A percentile compares a stretch with the other conserved stretches of the same genome.
phyloP scores from a whole-genome alignment of 2,888 invertebrate species.

The Ophraella communa region DNA sequence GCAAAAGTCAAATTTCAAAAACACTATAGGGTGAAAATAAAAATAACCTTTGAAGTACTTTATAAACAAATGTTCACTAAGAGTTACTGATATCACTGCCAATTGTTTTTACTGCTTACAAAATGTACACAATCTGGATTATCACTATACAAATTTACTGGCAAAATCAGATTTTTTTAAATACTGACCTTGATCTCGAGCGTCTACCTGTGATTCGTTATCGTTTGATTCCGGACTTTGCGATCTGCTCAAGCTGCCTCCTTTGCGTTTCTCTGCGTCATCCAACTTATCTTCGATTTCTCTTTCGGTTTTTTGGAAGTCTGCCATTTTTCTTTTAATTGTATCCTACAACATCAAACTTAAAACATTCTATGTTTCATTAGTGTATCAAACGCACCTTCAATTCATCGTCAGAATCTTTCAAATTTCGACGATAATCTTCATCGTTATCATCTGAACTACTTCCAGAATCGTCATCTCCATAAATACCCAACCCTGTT shows the following conservation, averaged over 20 bases:
- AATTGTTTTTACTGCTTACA: constrained; percentile 18
- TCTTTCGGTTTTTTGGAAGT: constrained; percentile 76
- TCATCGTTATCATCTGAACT: constrained; percentile 61
- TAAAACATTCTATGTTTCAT: too few species aligned
- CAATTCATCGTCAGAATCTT: constrained; percentile 69
- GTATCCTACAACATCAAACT: constrained; percentile 48
- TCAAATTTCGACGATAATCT: constrained; percentile 55
- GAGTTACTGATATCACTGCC: constrained; percentile 15
- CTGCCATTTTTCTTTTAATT: constrained; percentile 69
- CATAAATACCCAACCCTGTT: constrained; percentile 85
- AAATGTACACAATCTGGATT: constrained; percentile 5
- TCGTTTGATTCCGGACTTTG: constrained; percentile 59
- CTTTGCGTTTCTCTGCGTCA: constrained; percentile 66
- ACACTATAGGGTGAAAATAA: constrained; percentile 2
- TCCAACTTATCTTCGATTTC: constrained; percentile 76
- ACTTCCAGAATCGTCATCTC: constrained; percentile 70
- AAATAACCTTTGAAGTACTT: neutral
- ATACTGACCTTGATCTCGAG: constrained; percentile 56
- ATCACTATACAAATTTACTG: constrained; percentile 1
- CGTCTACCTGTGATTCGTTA: constrained; percentile 59
- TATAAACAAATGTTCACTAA: constrained; percentile 15
- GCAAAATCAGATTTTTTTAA: constrained; percentile 21
- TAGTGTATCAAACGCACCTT: too few species aligned
- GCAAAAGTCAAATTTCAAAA: constrained; percentile 5
- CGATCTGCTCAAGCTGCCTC: constrained; percentile 52